These are phyloP conservation scores for Meliscaeva auricollis DNA, from an alignment of 2,888 invertebrate species.

Conservation along the genomic window DNA sequence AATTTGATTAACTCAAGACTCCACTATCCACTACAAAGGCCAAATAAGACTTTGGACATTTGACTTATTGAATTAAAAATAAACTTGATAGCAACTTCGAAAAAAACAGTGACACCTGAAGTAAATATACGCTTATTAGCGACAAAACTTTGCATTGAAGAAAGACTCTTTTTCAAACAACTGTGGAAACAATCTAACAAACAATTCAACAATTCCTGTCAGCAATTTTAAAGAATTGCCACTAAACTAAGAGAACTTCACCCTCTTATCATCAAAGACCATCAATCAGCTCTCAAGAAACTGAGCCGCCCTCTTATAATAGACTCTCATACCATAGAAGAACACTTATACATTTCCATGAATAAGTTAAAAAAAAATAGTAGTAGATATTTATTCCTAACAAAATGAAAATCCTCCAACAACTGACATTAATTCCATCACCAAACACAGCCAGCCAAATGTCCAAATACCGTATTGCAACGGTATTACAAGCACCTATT, in stretches of 20 bases:
- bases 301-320: neutral
- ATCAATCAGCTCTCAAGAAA: constrained; percentile 62
- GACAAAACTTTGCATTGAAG: too few relatives aligned
- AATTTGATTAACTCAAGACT: too few relatives aligned
- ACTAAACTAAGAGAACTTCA: constrained; percentile 27
- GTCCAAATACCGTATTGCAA: constrained; percentile 71
- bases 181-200: neutral
- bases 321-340: neutral
- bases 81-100: too few relatives aligned
- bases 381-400: neutral
- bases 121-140: too few relatives aligned
- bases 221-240: constrained; percentile 27
- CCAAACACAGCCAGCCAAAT: constrained; percentile 56
- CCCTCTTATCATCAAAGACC: constrained; percentile 55
- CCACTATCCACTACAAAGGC: too few relatives aligned
- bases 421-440: constrained; percentile 73
- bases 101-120: too few relatives aligned
- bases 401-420: constrained; percentile 48
- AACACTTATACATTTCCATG: constrained; percentile 17
- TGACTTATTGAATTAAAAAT: too few relatives aligned
- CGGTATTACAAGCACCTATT: constrained; percentile 74
- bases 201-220: constrained; percentile 5
- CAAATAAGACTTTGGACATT: too few relatives aligned
- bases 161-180: too few relatives aligned
- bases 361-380: constrained; percentile 13